A percentile compares a stretch with the other conserved stretches of the same genome.
phyloP scores from a whole-genome alignment of 2,888 invertebrate genomes.

The Julus scanicus region DNA sequence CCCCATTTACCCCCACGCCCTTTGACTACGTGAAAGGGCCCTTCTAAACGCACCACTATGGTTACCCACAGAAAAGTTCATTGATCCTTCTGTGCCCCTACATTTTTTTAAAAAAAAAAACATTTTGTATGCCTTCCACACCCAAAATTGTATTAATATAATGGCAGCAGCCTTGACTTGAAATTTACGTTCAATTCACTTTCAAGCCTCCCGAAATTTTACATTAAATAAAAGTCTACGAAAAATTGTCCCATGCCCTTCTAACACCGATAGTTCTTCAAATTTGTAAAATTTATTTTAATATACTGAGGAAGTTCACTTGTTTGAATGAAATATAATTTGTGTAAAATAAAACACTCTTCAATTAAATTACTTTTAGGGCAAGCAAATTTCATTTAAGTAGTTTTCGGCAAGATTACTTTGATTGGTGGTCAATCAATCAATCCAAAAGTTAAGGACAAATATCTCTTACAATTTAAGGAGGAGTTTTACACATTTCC shows the following conservation, averaged over 20 bases:
- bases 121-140: neutral
- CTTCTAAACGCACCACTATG: slow-evolving; percentile 18
- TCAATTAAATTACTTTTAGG: too few relatives aligned
- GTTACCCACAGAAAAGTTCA: slow-evolving; percentile 40
- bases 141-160: slow-evolving; percentile 24
- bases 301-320: too few relatives aligned
- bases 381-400: too few relatives aligned
- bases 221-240: neutral
- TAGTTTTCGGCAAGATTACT: too few relatives aligned
- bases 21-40: slow-evolving; percentile 47
- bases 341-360: too few relatives aligned
- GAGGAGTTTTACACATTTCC: too few relatives aligned
- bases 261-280: too few relatives aligned
- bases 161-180: slow-evolving; percentile 21
- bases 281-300: too few relatives aligned
- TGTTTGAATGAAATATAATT: too few relatives aligned
- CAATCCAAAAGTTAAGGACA: too few relatives aligned
- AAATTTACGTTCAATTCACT: neutral
- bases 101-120: neutral
- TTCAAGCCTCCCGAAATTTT: neutral
- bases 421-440: too few relatives aligned
- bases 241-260: neutral
- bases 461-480: too few relatives aligned
- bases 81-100: slow-evolving; percentile 6
- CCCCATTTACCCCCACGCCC: slow-evolving; percentile 34